These are phyloP conservation scores for Acanthurus leucopareius DNA, from an alignment of 2,797 vertebrate genomes.

Conservation along the genomic window DNA sequence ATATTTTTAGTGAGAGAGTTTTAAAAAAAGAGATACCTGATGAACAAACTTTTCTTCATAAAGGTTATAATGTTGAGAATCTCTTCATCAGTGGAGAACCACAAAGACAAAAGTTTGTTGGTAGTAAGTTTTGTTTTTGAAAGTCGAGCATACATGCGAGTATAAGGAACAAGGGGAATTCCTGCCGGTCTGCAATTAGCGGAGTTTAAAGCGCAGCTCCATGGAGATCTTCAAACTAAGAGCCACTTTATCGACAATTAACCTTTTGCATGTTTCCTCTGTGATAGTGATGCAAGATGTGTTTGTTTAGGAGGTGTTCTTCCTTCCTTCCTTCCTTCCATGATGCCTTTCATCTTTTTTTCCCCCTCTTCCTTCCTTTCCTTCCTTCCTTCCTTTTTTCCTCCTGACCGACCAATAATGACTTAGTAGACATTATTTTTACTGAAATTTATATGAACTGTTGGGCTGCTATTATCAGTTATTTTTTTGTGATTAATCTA, in stretches of 20 bases:
- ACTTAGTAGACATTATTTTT: too few species aligned
- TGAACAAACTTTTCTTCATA: too few species aligned
- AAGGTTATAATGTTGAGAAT: too few species aligned
- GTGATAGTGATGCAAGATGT: conserved; percentile 10
- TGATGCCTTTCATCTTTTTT: too few species aligned
- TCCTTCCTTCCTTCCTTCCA: background rate
- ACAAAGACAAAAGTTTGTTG: background rate
- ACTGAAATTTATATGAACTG: too few species aligned
- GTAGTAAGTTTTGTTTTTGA: background rate
- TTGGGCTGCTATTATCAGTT: too few species aligned
- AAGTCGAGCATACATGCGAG: background rate
- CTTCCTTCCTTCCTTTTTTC: too few species aligned
- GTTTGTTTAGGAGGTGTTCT: conserved; percentile 20
- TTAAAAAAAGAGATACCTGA: background rate
- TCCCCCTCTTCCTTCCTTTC: too few species aligned
- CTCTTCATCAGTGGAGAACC: too few species aligned
- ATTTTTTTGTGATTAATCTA: too few species aligned
- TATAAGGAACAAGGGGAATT: background rate
- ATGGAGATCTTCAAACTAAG: conserved; percentile 18
- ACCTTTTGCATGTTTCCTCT: conserved; percentile 54
- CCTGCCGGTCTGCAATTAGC: background rate
- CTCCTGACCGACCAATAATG: too few species aligned
- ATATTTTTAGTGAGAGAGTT: too few species aligned
- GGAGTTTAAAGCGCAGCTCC: conserved; percentile 53
- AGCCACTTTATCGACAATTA: conserved; percentile 18